A percentile compares a stretch with the other conserved stretches of the same genome.
Evolutionary conservation across 2,113 vertebrate genomes (phyloP).

Genomic region (Chloropsis hardwickii): DNA sequence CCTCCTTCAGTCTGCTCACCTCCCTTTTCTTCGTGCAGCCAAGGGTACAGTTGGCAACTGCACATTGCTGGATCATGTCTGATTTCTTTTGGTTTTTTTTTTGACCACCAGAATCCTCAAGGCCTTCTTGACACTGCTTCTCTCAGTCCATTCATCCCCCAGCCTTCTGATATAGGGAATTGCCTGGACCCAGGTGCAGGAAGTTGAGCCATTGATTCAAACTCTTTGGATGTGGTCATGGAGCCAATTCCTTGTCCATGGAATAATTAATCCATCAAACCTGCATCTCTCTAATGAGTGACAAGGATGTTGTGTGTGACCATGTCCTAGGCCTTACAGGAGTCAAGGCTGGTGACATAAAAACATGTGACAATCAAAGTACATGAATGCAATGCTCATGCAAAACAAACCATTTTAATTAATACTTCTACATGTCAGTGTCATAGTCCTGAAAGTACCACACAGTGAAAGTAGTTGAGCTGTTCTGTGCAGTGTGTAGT

Average conservation of each 20-base stretch:
- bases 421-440: neutral
- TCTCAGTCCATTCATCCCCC: neutral
- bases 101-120: neutral
- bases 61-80: neutral
- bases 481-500: neutral
- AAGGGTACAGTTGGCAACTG: neutral
- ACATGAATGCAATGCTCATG: rapidly evolving
- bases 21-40: neutral
- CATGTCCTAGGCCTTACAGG: neutral
- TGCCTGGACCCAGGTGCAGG: neutral
- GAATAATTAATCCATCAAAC: neutral
- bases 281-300: neutral
- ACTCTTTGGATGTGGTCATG: neutral
- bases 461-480: neutral
- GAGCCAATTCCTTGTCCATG: neutral
- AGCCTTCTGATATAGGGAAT: neutral
- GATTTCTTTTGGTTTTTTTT: neutral
- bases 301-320: neutral
- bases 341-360: neutral
- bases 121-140: neutral
- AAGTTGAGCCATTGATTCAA: neutral
- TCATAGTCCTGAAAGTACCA: neutral
- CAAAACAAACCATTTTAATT: neutral
- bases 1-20: neutral
- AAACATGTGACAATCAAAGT: rapidly evolving